Evolutionary conservation across 2,888 invertebrate genomes (phyloP).

Genomic region (Perithous albicinctus): DNA sequence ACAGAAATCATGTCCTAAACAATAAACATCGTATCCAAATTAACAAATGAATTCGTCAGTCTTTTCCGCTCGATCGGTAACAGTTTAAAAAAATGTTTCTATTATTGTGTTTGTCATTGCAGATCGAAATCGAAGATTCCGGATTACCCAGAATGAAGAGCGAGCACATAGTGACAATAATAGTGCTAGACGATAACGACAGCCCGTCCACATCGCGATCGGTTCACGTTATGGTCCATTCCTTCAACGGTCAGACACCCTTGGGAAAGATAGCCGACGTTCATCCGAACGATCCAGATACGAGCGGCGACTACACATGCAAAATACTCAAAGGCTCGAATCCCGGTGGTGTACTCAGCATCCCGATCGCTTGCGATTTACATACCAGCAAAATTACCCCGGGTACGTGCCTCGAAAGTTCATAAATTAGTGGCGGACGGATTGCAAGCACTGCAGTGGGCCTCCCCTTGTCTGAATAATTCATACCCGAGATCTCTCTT

Average conservation of each 20-base stretch:
- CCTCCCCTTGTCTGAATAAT: slow-evolving; percentile 75
- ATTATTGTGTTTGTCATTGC: slow-evolving; percentile 50
- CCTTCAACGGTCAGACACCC: slow-evolving; percentile 91
- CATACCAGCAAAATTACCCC: slow-evolving; percentile 90
- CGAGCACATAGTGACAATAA: slow-evolving; percentile 91
- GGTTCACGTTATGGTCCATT: slow-evolving; percentile 92
- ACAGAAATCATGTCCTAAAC: too few species aligned
- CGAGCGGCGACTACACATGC: slow-evolving; percentile 95
- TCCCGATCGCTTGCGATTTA: slow-evolving; percentile 92
- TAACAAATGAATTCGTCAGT: too few species aligned
- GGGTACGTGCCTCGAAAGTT: slow-evolving; percentile 79
- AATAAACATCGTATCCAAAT: too few species aligned
- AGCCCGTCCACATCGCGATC: slow-evolving; percentile 94
- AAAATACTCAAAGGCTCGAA: slow-evolving; percentile 89
- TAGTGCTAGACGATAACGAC: slow-evolving; percentile 95
- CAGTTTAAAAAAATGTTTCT: too few species aligned
- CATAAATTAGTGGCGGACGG: slow-evolving; percentile 71
- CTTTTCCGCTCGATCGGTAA: too few species aligned
- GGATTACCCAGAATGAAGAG: slow-evolving; percentile 94
- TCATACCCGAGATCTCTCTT: slow-evolving; percentile 70
- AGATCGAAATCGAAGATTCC: slow-evolving; percentile 94
- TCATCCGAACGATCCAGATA: slow-evolving; percentile 96
- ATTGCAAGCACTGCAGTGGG: slow-evolving; percentile 43
- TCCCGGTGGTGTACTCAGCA: slow-evolving; percentile 88
- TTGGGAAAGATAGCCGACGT: slow-evolving; percentile 95